Evolutionary conservation across 2,888 invertebrate genomes (phyloP).

Genomic region (Agrotis ipsilon): DNA sequence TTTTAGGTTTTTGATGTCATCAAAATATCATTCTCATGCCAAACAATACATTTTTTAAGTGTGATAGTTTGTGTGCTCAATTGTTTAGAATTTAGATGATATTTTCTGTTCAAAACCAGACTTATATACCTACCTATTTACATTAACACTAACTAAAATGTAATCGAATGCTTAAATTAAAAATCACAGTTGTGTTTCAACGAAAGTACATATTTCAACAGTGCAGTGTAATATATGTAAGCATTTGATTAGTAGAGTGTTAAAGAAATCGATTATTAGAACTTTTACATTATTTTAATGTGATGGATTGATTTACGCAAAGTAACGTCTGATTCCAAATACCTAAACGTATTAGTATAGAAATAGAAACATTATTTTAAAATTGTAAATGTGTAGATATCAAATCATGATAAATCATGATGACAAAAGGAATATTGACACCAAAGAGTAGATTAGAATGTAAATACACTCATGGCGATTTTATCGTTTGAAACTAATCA

Average conservation of each 20-base stretch:
- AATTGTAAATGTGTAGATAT: constrained; percentile 58
- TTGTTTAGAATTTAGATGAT: background rate
- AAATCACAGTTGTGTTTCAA: too few species aligned
- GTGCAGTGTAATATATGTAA: too few species aligned
- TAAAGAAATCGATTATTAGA: too few species aligned
- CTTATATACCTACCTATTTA: too few species aligned
- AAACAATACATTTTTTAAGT: background rate
- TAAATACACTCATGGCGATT: constrained; percentile 30
- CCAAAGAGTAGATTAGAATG: constrained; percentile 76
- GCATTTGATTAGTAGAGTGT: too few species aligned
- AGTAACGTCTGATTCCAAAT: too few species aligned
- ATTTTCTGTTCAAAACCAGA: background rate
- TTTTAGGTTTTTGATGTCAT: background rate
- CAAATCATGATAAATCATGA: constrained; percentile 53
- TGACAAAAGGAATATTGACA: constrained; percentile 75
- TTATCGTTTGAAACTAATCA: constrained; percentile 4
- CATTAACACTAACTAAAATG: too few species aligned
- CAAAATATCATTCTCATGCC: background rate
- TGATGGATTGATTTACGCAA: too few species aligned
- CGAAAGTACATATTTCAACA: too few species aligned
- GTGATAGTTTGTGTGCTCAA: constrained; percentile 23
- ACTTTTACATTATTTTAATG: too few species aligned
- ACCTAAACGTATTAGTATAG: background rate
- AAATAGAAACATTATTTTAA: background rate
- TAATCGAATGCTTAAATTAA: too few species aligned